Conservation (phyloP, 2,888 invertebrate genomes). For the Drosophila aldrichi region DNA sequence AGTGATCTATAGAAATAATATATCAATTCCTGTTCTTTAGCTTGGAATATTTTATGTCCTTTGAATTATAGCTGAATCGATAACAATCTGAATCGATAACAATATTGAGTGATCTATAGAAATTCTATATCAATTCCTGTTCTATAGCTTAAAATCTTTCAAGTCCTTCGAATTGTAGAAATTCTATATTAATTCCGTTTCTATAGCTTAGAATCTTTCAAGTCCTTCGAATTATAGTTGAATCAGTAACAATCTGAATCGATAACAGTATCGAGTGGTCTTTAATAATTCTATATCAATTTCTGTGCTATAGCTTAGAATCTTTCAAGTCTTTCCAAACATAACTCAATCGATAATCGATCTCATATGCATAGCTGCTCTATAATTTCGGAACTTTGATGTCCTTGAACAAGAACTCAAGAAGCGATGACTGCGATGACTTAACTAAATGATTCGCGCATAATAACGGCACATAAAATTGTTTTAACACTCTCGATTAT, state of each 20-base stretch:
- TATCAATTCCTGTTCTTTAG: neutral
- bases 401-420: neutral
- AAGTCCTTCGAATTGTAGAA: neutral
- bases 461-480: constrained; percentile 8
- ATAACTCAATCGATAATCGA: neutral
- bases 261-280: neutral
- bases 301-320: neutral
- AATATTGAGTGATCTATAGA: neutral
- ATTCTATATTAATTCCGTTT: neutral
- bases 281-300: neutral
- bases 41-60: neutral
- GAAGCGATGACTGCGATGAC: too few species aligned
- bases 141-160: neutral
- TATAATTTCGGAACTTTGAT: neutral
- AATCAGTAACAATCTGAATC: neutral
- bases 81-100: too few species aligned
- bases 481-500: constrained; percentile 6
- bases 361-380: neutral
- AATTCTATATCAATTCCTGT: neutral
- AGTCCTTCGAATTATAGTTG: neutral
- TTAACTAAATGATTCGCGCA: neutral
- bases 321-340: neutral
- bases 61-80: too few species aligned
- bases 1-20: neutral
- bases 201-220: neutral